A percentile compares a stretch with the other conserved stretches of the same genome.
phyloP scores from a whole-genome alignment of 2,888 invertebrate genomes.

The Drosophila dives region DNA sequence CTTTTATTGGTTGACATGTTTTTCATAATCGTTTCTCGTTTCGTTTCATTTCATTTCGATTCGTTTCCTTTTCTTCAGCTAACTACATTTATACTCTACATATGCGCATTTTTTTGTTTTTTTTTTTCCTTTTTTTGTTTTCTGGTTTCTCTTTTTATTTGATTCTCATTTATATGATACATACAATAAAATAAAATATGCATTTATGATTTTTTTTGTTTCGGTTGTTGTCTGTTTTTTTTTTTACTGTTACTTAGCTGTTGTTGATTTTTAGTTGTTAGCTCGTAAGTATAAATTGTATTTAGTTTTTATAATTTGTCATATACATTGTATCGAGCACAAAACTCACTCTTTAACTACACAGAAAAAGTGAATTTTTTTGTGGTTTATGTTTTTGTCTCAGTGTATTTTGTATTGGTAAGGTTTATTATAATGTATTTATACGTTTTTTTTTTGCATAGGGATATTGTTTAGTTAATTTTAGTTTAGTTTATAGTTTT shows the following conservation, averaged over 20 bases:
- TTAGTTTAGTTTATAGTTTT: constrained; percentile 67
- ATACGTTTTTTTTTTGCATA: constrained; percentile 51
- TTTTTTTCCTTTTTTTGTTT: constrained; percentile 48
- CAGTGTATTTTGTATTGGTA: constrained; percentile 45
- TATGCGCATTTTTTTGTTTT: constrained; percentile 49
- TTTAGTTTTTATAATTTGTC: constrained; percentile 14
- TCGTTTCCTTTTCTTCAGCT: constrained; percentile 42
- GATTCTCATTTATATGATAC: constrained; percentile 59
- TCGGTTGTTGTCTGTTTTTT: constrained; percentile 18
- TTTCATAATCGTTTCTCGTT: constrained; percentile 37
- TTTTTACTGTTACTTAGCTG: constrained; percentile 19
- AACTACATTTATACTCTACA: constrained; percentile 69
- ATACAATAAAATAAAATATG: constrained; percentile 67
- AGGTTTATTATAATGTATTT: constrained; percentile 49
- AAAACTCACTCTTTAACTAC: constrained; percentile 54
- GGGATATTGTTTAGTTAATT: constrained; percentile 70
- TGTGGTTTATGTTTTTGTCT: constrained; percentile 43
- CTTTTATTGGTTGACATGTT: constrained; percentile 30
- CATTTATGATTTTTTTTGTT: constrained; percentile 44
- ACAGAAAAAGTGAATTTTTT: constrained; percentile 49
- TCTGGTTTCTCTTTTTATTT: constrained; percentile 60
- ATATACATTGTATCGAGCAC: constrained; percentile 38
- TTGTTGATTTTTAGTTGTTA: constrained; percentile 21
- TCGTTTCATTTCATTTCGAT: constrained; percentile 28
- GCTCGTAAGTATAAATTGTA: constrained; percentile 42